Percentiles rank a stretch among this genome's conserved stretches.
Conservation (phyloP, 2,797 vertebrate genomes). For the Myiothlypis chrysogaster region DNA sequence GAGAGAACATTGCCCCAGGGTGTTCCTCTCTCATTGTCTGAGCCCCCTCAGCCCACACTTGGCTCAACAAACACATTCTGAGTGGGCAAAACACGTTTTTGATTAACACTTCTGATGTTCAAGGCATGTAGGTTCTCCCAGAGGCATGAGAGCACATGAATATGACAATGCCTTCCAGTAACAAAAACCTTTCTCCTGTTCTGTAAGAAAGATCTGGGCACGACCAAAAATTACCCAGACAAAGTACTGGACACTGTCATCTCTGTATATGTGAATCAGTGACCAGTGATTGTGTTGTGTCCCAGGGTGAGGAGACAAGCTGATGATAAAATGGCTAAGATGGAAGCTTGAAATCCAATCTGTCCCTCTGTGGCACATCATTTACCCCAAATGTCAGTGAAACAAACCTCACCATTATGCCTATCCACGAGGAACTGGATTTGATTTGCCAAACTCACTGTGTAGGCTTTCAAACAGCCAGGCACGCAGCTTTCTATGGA, state of each 20-base stretch:
- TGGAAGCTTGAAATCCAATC: not conserved
- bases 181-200: not conserved
- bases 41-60: not conserved
- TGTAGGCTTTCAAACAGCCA: slow-evolving; percentile 8
- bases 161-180: not conserved
- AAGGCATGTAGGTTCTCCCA: not conserved
- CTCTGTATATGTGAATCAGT: not conserved
- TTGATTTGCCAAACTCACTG: not conserved
- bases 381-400: not conserved
- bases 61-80: not conserved
- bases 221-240: not conserved
- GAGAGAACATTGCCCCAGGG: not conserved
- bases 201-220: not conserved
- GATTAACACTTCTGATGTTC: not conserved
- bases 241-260: not conserved
- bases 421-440: not conserved
- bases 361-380: not conserved
- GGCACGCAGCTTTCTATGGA: not conserved
- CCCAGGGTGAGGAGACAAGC: not conserved
- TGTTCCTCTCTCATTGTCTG: not conserved
- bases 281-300: not conserved
- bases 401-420: not conserved
- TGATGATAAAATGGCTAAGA: not conserved
- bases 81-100: not conserved
- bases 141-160: not conserved